These are phyloP conservation scores for Mobula hypostoma DNA, from an alignment of 2,113 vertebrate genomes.

Conservation along the genomic window DNA sequence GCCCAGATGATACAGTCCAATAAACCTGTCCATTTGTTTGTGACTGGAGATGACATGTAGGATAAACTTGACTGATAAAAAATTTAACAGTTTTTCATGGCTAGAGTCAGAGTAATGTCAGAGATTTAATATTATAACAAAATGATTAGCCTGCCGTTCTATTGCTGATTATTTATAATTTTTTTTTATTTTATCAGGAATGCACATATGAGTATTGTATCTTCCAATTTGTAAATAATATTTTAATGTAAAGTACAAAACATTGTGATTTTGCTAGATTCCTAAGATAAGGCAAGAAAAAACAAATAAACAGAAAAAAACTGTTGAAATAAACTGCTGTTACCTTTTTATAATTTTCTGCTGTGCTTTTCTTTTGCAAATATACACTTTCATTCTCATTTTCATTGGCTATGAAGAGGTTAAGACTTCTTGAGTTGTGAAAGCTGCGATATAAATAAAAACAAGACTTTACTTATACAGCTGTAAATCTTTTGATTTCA, in stretches of 20 bases:
- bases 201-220: background rate
- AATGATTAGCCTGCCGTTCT: background rate
- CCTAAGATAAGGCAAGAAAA: background rate
- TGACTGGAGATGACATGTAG: conserved; percentile 71
- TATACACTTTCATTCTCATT: background rate
- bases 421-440: background rate
- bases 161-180: background rate
- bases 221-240: background rate
- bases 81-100: background rate
- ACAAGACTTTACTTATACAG: background rate
- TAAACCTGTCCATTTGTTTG: conserved; percentile 84
- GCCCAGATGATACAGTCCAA: conserved; percentile 88
- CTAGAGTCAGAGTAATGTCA: background rate
- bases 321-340: background rate
- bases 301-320: background rate
- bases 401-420: background rate
- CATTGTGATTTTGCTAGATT: background rate
- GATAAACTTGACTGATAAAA: background rate
- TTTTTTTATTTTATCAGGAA: background rate
- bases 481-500: background rate
- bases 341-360: background rate
- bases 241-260: background rate
- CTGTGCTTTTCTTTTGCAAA: background rate
- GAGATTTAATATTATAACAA: background rate
- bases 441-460: background rate